A percentile compares a stretch with the other conserved stretches of the same genome.
Conservation (phyloP, 2,797 vertebrate genomes). For the Chelidonichthys spinosus region DNA sequence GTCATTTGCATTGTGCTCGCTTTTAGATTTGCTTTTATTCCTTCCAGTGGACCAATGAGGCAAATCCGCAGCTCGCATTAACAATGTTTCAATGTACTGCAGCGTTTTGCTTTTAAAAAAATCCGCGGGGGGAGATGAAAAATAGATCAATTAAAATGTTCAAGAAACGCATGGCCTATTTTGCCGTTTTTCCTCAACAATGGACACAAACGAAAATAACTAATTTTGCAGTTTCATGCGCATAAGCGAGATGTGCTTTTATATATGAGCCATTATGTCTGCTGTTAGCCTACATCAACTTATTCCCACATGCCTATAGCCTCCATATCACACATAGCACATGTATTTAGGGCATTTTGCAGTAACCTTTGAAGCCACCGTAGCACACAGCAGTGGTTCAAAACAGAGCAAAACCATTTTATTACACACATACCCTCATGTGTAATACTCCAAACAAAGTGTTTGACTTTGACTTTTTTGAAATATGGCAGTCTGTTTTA, state of each 20-base stretch:
- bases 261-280: conserved; percentile 47
- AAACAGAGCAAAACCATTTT: conserved; percentile 55
- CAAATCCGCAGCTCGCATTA: conserved; percentile 48
- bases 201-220: conserved; percentile 50
- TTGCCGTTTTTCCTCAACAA: conserved; percentile 53
- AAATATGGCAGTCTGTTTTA: conserved; percentile 9
- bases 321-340: conserved; percentile 23
- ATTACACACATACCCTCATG: conserved; percentile 51
- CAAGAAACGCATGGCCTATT: conserved; percentile 71
- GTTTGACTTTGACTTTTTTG: conserved; percentile 40
- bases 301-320: conserved; percentile 53
- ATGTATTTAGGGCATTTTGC: conserved; percentile 60
- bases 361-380: conserved; percentile 51
- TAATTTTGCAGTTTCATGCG: conserved; percentile 50
- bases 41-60: conserved; percentile 57
- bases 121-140: conserved; percentile 66
- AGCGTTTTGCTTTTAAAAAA: conserved; percentile 57
- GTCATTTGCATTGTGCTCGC: conserved; percentile 85
- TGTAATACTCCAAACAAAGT: conserved; percentile 53
- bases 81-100: conserved; percentile 42
- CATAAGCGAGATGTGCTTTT: conserved; percentile 40
- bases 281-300: conserved; percentile 44
- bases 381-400: conserved; percentile 44
- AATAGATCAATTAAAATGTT: conserved; percentile 78
- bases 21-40: conserved; percentile 54